Percentiles rank a stretch among this genome's conserved stretches.
Evolutionary conservation across 2,888 invertebrate genomes (phyloP).

Genomic region (Synanthedon tipuliformis): DNA sequence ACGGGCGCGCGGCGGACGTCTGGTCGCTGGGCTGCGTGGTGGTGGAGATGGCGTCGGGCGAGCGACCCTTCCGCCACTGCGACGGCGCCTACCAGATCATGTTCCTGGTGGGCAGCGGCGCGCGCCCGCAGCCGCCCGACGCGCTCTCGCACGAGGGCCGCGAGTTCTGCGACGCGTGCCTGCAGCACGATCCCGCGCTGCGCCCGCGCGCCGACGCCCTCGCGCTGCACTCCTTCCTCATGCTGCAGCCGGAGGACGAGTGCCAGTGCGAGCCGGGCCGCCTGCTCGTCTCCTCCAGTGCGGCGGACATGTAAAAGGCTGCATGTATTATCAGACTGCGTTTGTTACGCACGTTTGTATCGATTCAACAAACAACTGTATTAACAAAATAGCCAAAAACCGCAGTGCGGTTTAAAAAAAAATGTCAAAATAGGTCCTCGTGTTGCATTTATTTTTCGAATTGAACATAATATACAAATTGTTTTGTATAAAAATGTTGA

Average conservation of each 20-base stretch:
- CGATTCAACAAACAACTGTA: too few relatives aligned
- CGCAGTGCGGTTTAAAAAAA: too few relatives aligned
- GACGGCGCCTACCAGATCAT: constrained; percentile 96
- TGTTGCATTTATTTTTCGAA: too few relatives aligned
- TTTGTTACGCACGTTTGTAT: too few relatives aligned
- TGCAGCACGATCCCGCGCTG: constrained; percentile 83
- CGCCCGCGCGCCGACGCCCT: constrained; percentile 79
- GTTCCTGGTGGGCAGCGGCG: constrained; percentile 95
- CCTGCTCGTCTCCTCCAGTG: constrained; percentile 10
- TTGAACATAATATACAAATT: too few relatives aligned
- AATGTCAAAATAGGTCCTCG: too few relatives aligned
- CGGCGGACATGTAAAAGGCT: too few relatives aligned
- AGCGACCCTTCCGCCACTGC: constrained; percentile 93
- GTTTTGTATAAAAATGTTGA: too few relatives aligned
- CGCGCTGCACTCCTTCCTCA: constrained; percentile 81
- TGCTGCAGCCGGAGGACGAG: constrained; percentile 61
- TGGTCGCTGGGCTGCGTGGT: constrained; percentile 97
- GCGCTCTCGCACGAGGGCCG: constrained; percentile 84
- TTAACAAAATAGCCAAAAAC: too few relatives aligned
- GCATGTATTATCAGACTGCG: too few relatives aligned
- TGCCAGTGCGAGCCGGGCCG: constrained; percentile 45
- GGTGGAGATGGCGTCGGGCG: constrained; percentile 94
- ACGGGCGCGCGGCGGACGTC: constrained; percentile 93
- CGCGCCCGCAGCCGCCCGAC: constrained; percentile 81
- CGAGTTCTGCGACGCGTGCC: constrained; percentile 81